Base-by-base conservation (phyloP, 1,140 invertebrate genomes). In the Neodiprion lecontei region DNA sequence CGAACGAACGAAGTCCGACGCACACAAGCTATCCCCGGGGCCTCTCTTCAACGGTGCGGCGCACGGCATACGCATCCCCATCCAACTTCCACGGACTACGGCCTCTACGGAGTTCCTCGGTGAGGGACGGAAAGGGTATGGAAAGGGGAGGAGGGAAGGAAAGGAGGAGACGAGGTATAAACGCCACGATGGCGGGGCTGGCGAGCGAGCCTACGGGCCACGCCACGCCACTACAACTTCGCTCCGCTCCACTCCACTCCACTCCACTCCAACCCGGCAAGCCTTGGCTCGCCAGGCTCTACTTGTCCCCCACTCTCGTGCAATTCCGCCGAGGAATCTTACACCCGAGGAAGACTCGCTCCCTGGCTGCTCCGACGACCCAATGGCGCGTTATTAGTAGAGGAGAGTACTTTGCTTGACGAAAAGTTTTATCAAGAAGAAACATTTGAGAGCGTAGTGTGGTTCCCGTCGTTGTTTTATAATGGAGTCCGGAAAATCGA, bases 321-420 rank as follows among this genome's bases (percentile, higher is more conserved):
- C 28, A 9, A 28, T 76, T 80, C 82, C 80, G 82, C 82, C 83
- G 83, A 88, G 86, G 84, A 87, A 88, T 88, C 87, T 85, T 86
- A 84, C 2, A 40, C 85, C 85, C 81, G 79, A 76, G 49, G 82
- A 77, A 84, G 82, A 85, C 84, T 86, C 82, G 85, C 83, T 85
- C 83, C 81, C 80, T 76, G 79, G 79, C 83, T 84, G 28, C 28
- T 40, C 28, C 28, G 28, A 40, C 28, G 28, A 5, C 1, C 2
- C 28, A 40, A 40, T 40, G 28, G 28, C 28, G 28, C 28, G 28
- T 40, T 40, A 40, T 2, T 40, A 5, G 28, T 3, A 5, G 28
- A 40, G 28, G 28, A 40, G 1, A 40, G 28, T 40, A 40, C 28
- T 40, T 40, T 40, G 28, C 28, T 5, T 40, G 28, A 9, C 53